These are phyloP conservation scores for Drosophila maculinotata DNA, from an alignment of 2,888 invertebrate genomes.

Conservation along the genomic window DNA sequence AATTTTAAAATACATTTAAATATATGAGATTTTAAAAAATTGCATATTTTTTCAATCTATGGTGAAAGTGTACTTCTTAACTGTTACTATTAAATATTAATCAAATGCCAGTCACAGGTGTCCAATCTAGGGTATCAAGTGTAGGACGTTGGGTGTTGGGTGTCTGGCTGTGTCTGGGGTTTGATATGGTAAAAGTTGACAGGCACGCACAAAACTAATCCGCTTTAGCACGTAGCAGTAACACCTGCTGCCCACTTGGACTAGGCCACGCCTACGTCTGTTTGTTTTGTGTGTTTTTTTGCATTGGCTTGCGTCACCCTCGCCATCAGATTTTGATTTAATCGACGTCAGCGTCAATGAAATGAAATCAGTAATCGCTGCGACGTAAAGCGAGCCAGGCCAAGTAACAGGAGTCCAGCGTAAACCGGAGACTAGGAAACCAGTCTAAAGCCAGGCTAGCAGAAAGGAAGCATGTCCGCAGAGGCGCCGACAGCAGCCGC, in stretches of 20 bases:
- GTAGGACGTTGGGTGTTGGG: not conserved
- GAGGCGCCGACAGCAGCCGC: slow-evolving; percentile 35
- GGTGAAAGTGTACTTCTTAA: no score
- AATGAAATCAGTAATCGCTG: slow-evolving; percentile 70
- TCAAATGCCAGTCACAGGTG: no score
- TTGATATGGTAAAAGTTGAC: slow-evolving; percentile 64
- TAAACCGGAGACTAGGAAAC: no score
- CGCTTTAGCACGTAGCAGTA: slow-evolving; percentile 68
- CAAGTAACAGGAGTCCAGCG: slow-evolving; percentile 1
- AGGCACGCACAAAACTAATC: slow-evolving; percentile 78
- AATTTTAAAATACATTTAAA: no score
- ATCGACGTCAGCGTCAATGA: slow-evolving; percentile 56
- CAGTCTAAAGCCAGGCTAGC: not conserved
- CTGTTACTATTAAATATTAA: no score
- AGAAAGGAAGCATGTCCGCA: slow-evolving; percentile 23
- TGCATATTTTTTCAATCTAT: no score
- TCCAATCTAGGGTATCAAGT: not conserved
- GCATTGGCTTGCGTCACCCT: slow-evolving; percentile 39
- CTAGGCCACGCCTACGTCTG: not conserved
- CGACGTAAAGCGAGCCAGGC: slow-evolving; percentile 43
- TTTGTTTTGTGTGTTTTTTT: not conserved
- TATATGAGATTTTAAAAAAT: no score
- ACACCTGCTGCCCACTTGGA: not conserved
- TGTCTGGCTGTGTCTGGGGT: not conserved
- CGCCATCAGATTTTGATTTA: slow-evolving; percentile 77